Evolutionary conservation across 2,888 invertebrate species (phyloP).

Genomic region (Watsonalla cultraria): DNA sequence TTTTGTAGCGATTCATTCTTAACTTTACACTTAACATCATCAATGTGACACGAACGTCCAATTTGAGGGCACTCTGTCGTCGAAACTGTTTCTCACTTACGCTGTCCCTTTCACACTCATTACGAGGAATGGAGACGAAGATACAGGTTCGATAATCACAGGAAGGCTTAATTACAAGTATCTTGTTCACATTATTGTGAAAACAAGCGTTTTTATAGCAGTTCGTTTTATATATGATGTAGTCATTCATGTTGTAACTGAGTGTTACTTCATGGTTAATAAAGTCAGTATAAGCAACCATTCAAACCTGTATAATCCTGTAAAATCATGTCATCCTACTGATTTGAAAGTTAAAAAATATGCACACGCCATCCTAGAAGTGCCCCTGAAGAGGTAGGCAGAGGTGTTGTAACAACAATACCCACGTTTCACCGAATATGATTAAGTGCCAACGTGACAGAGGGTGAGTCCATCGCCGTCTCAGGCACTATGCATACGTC

Average conservation of each 20-base stretch:
- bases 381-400: too few relatives aligned
- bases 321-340: too few relatives aligned
- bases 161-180: slow-evolving; percentile 6
- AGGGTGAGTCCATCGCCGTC: too few relatives aligned
- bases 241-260: not conserved
- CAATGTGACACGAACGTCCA: slow-evolving; percentile 4
- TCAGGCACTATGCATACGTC: too few relatives aligned
- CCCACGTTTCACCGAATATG: too few relatives aligned
- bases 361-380: too few relatives aligned
- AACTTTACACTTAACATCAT: slow-evolving; percentile 3
- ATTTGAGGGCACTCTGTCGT: slow-evolving; percentile 4
- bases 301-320: too few relatives aligned
- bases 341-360: too few relatives aligned
- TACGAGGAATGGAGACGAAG: not conserved
- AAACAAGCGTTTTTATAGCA: slow-evolving; percentile 3
- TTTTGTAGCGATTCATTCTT: slow-evolving; percentile 3
- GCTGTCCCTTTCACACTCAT: not conserved
- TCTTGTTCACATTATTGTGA: slow-evolving; percentile 6
- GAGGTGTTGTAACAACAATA: too few relatives aligned
- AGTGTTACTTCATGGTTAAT: not conserved
- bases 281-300: too few relatives aligned
- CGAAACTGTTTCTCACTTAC: slow-evolving; percentile 1
- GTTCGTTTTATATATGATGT: not conserved
- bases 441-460: too few relatives aligned
- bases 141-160: slow-evolving; percentile 5